phyloP scores from a whole-genome alignment of 2,113 vertebrate species.

The Aptenodytes patagonicus region DNA sequence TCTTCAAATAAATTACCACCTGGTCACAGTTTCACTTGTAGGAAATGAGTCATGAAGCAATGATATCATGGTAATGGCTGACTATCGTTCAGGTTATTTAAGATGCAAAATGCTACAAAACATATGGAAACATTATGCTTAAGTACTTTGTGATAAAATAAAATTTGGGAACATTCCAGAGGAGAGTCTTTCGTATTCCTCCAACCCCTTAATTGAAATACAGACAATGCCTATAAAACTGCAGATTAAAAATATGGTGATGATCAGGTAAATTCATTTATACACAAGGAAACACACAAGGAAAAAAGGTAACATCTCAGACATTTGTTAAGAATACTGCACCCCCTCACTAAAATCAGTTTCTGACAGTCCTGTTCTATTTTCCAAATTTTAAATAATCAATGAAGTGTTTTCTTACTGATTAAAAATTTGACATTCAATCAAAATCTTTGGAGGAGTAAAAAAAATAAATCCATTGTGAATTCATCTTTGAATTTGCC shows the following conservation, averaged over 20 bases:
- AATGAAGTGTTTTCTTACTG: not conserved
- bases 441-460: not conserved
- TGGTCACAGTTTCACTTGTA: not conserved
- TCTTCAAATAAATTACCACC: not conserved
- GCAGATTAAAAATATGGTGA: not conserved
- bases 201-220: not conserved
- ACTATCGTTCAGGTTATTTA: not conserved
- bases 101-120: not conserved
- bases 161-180: not conserved
- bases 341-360: not conserved
- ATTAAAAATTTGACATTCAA: not conserved
- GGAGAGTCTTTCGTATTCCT: not conserved
- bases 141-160: not conserved
- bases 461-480: not conserved
- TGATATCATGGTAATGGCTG: not conserved
- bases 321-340: not conserved
- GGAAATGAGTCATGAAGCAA: conserved; percentile 8
- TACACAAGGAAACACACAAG: not conserved
- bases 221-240: not conserved
- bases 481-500: not conserved
- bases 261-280: not conserved
- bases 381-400: not conserved
- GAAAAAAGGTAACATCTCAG: not conserved
- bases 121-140: not conserved
- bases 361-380: not conserved